Evolutionary conservation across 2,797 vertebrate genomes (phyloP).

Genomic region (Acanthurus lineatus): DNA sequence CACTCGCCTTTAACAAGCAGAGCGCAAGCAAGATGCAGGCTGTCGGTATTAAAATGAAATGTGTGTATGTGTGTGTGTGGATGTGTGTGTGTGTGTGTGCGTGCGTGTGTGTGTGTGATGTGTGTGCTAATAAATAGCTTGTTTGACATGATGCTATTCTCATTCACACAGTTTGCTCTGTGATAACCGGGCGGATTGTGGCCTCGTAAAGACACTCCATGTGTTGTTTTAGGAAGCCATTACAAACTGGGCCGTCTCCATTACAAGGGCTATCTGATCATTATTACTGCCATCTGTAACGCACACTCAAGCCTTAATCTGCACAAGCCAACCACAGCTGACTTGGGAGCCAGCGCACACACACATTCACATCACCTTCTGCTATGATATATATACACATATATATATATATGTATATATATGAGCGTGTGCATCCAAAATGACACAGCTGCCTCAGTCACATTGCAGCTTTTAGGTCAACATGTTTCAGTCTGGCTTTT

Average conservation of each 20-base stretch:
- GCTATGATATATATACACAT: slow-evolving; percentile 18
- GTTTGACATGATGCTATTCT: slow-evolving; percentile 76
- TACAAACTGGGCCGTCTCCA: slow-evolving; percentile 81
- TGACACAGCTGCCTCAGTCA: slow-evolving; percentile 76
- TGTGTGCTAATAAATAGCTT: slow-evolving; percentile 78
- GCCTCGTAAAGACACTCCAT: slow-evolving; percentile 82
- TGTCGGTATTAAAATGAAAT: slow-evolving; percentile 76
- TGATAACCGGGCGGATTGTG: slow-evolving; percentile 77
- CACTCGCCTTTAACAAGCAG: slow-evolving; percentile 77
- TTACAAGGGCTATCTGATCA: slow-evolving; percentile 84
- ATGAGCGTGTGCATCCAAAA: slow-evolving; percentile 38
- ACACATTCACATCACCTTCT: slow-evolving; percentile 42
- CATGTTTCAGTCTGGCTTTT: slow-evolving; percentile 62
- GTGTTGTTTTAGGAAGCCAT: slow-evolving; percentile 86
- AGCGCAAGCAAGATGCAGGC: slow-evolving; percentile 63
- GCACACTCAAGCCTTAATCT: slow-evolving; percentile 79
- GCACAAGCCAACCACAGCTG: slow-evolving; percentile 77
- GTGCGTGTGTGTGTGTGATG: slow-evolving; percentile 40
- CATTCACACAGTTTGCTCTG: slow-evolving; percentile 73
- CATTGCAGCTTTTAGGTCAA: slow-evolving; percentile 66
- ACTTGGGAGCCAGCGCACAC: slow-evolving; percentile 61
- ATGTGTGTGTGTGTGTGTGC: slow-evolving; percentile 45
- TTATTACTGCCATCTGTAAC: slow-evolving; percentile 83
- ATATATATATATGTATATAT: not conserved
- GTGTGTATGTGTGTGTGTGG: slow-evolving; percentile 50